Base-by-base conservation (phyloP, 2,797 vertebrate genomes). In the Lophotriccus pileatus region DNA sequence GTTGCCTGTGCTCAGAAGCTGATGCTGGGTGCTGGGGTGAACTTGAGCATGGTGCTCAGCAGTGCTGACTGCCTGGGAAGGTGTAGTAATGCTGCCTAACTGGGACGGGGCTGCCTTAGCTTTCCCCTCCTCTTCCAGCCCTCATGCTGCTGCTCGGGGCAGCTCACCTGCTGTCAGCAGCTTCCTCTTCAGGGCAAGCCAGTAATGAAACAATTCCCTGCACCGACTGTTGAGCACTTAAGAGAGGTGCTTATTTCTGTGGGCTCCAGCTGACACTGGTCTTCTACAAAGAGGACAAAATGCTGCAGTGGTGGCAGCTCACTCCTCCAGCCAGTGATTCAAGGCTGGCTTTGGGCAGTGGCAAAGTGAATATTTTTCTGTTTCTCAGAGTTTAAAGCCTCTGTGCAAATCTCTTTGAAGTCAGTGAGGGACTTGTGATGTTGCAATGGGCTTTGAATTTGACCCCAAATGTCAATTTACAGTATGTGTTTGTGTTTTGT, bases 361-460 rank as follows among this genome's bases (percentile, higher is more conserved):
- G 56, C 46, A 49, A 49, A 79, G 60, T 24, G 30, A 24, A 34
- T 53, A 14, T 82, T 87, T 85, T 2, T 18, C 41, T 56, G 5
- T 82, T 89, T 86, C 37, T 66, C 2, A 0, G 50, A 58, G 58
- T 77, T 90, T 84, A 74, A 90, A 76, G 52, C 44, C 46, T 95
- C 82, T 82, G 60, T 59, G n/a, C 37, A 78, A 73, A 77, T 60
- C 44, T 58, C 67, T 91, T 50, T 87, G 81, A 92, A 90, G 44
- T 50, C 83, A 44, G 18, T 19, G 66, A 87, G 68, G 49, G 90
- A 50, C 63, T 94, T 78, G 25, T 62, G 55, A 30, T 76, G 32
- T 72, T 83, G 73, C 39, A 52, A 0, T 11, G 34, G 64, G 67
- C 50, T 94, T 90, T 84, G 90, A 79, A 63, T 77, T 72, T 70